Evolutionary conservation across 2,113 vertebrate genomes (phyloP), one percentile per base, ranked within the genome.

Genomic region (Butorides virescens): DNA sequence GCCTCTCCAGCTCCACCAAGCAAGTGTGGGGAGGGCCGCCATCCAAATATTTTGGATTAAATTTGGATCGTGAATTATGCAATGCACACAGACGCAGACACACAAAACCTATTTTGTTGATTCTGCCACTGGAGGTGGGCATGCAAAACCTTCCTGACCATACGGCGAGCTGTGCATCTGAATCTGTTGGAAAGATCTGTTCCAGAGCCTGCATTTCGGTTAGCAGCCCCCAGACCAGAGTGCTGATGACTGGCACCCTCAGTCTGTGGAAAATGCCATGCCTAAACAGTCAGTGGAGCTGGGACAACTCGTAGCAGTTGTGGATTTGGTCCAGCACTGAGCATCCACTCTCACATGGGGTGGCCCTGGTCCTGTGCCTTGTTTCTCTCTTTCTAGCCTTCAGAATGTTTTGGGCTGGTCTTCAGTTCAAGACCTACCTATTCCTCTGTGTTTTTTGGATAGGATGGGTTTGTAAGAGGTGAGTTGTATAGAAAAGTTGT

Each of bases 21-120:
- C 74, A 90, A 87, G 80, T 15, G 4, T 44, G 74, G 81, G 71
- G 75, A 0, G 1, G 78, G 94, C 71, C 0, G 0, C 46, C 66
- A 27, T 63, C 93, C 92, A 96, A 94, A 68, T 91, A 82, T 67
- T 87, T 91, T 47, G 81, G 77, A 91, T 94, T 95, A 79, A 87
- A 50, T 89, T 81, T 84, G 80, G 76, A 39, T 62, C 0, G 26
- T 78, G 89, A 92, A 78, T 91, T 74, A 75, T 72, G 93, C 89
- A 81, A 89, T 42, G 13, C 34, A 34, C 37, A 44, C 34, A 63
- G 58, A 19, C 61, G 29, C 39, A 12, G 23, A 59, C 44, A 12
- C n/a, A 49, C 52, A 95, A 61, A 87, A 21, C 10, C 52, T 26
- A 12, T 89, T 42, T 55, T 68, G 65, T 63, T 67, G 47, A 39